phyloP scores from a whole-genome alignment of 2,113 vertebrate species.

The Cacatua alba region DNA sequence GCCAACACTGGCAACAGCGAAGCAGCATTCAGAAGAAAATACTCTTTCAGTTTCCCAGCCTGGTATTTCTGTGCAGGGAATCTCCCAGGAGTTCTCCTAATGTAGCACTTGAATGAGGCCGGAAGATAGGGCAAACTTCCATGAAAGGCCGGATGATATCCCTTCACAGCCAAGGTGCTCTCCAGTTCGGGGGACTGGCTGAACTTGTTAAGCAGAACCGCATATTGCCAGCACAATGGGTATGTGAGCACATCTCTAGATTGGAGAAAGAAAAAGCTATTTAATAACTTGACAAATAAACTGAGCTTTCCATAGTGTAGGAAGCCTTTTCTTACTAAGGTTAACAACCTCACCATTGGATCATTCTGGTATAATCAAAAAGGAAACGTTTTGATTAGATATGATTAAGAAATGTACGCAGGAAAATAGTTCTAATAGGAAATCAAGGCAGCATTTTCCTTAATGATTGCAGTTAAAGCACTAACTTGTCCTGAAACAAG shows the following conservation, averaged over 20 bases:
- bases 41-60: conserved; percentile 84
- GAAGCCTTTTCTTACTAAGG: neutral
- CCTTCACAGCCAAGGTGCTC: conserved; percentile 73
- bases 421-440: neutral
- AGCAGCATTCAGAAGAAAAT: conserved; percentile 92
- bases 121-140: conserved; percentile 53
- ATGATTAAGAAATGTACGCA: neutral
- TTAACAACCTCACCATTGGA: neutral
- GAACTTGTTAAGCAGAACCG: conserved; percentile 90
- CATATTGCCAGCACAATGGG: conserved; percentile 88
- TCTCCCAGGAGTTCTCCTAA: conserved; percentile 70
- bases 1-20: conserved; percentile 92
- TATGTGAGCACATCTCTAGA: conserved; percentile 81
- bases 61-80: conserved; percentile 86
- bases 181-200: conserved; percentile 71
- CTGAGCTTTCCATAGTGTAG: neutral
- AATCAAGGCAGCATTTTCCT: neutral
- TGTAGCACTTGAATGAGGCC: conserved; percentile 81
- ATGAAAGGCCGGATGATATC: conserved; percentile 77
- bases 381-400: neutral
- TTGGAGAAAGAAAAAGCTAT: neutral
- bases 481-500: neutral
- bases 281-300: neutral
- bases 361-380: neutral
- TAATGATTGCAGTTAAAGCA: neutral